Percentiles rank a stretch among this genome's conserved stretches.
These are phyloP conservation scores for Meta bourneti DNA, from an alignment of 2,888 invertebrate species.

Conservation along the genomic window DNA sequence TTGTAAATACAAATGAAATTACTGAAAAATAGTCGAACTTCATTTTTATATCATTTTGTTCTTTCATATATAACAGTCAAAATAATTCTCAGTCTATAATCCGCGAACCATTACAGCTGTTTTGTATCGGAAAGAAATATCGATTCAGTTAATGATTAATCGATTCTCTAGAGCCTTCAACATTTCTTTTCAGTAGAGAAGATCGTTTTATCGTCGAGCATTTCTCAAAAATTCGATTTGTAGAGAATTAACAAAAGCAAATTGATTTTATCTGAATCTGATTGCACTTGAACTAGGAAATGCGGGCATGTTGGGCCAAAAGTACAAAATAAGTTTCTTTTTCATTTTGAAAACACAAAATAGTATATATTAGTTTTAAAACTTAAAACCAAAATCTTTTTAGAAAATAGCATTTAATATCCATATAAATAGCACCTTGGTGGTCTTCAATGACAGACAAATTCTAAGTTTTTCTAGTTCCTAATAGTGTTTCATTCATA, in stretches of 20 bases:
- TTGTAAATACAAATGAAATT: background rate
- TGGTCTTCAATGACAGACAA: too few relatives aligned
- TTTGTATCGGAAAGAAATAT: background rate
- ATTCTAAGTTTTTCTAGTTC: too few relatives aligned
- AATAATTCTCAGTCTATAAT: background rate
- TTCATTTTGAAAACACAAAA: background rate
- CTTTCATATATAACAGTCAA: background rate
- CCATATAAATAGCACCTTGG: too few relatives aligned
- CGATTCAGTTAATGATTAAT: background rate
- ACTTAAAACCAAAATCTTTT: too few relatives aligned
- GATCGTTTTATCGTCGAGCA: background rate
- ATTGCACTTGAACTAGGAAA: background rate
- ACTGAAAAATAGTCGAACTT: background rate
- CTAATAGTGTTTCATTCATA: too few relatives aligned
- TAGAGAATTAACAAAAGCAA: background rate
- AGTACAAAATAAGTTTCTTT: background rate
- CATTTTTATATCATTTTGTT: background rate
- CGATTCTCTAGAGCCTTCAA: background rate
- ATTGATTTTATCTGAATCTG: background rate
- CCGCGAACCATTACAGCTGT: conserved; percentile 1
- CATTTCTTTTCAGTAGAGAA: background rate
- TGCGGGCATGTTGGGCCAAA: background rate
- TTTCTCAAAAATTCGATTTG: background rate
- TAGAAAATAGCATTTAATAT: too few relatives aligned
- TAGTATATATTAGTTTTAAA: background rate